These are phyloP conservation scores for Chitala chitala DNA, from an alignment of 2,113 vertebrate genomes.

Conservation along the genomic window DNA sequence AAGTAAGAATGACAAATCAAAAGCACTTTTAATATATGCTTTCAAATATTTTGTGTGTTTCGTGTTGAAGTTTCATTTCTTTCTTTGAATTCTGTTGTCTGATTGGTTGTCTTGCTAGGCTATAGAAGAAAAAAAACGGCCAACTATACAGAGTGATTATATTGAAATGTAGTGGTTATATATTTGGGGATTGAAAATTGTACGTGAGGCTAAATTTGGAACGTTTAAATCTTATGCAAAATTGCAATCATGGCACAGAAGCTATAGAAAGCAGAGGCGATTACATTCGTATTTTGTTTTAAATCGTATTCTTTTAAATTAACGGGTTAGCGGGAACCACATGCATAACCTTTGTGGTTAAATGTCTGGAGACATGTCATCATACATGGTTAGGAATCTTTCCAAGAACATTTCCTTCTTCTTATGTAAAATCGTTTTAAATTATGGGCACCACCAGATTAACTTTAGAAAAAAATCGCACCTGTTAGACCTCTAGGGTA, in stretches of 20 bases:
- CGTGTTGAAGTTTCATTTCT: constrained; percentile 67
- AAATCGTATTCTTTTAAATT: not conserved
- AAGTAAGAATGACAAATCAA: constrained; percentile 65
- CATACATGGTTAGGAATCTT: not conserved
- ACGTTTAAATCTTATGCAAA: not conserved
- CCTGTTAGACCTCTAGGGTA: not conserved
- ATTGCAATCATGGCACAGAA: not conserved
- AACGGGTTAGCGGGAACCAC: not conserved
- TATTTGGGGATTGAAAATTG: constrained; percentile 24
- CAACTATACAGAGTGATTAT: constrained; percentile 60
- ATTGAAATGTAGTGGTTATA: not conserved
- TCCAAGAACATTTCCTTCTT: not conserved
- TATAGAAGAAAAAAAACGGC: constrained; percentile 69
- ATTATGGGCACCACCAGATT: not conserved
- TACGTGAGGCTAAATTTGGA: constrained; percentile 27
- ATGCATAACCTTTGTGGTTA: not conserved
- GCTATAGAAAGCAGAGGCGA: not conserved
- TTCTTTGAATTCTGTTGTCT: constrained; percentile 70
- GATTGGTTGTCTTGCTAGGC: constrained; percentile 68
- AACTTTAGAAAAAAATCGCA: not conserved
- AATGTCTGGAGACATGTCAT: too few species aligned
- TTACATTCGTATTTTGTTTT: not conserved
- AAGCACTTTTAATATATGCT: constrained; percentile 81
- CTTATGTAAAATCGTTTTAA: not conserved
- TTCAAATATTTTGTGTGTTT: constrained; percentile 76